Base-by-base conservation (phyloP, 2,888 invertebrate genomes). In the Drosophila phalerata region DNA sequence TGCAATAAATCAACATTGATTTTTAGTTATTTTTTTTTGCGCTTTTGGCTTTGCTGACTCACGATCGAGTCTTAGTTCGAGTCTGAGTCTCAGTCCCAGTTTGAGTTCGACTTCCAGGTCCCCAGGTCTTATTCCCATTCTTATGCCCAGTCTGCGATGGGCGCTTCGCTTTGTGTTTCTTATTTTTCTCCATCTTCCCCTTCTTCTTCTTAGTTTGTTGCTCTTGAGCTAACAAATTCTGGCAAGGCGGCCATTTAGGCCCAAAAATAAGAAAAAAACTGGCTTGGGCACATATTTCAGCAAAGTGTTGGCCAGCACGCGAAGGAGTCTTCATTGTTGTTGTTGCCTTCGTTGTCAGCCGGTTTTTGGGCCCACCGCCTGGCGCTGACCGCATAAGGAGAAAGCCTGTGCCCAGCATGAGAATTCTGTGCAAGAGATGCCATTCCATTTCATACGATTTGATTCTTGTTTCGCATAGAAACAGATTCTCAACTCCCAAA, bases 271-370 rank as follows among this genome's bases (percentile, higher is more conserved):
- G 52, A 38, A 28, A 49, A 60, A 56, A 89, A 85, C 85, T 85
- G 68, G 85, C 78, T 78, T 89, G 85, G 89, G 78, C 85, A 89
- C 85, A 89, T 85, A 89, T 87, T 85, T 87, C 67, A 85, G 79
- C 85, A 79, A 86, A 88, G 88, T 79, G 82, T 85, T 84, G 81
- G 89, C 74, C 85, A 85, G 81, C 81, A 79, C 75, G 81, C 70
- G 76, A 76, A 72, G 72, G 77, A 80, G 80, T 65, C 62, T 38
- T 47, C 9, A 25, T 10, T 17, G 19, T 42, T 19, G 52, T 25
- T 17, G n/a, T 38, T 42, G 51, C 15, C 38, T n/a, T 47, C 58
- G 56, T 30, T 49, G 42, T 69, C 34, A 71, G 64, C 75, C 71
- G 84, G 70, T 79, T 79, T 74, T 70, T 64, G 57, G 69, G 77